Conservation (phyloP, 2,888 invertebrate genomes). For the Anorthoa munda region DNA sequence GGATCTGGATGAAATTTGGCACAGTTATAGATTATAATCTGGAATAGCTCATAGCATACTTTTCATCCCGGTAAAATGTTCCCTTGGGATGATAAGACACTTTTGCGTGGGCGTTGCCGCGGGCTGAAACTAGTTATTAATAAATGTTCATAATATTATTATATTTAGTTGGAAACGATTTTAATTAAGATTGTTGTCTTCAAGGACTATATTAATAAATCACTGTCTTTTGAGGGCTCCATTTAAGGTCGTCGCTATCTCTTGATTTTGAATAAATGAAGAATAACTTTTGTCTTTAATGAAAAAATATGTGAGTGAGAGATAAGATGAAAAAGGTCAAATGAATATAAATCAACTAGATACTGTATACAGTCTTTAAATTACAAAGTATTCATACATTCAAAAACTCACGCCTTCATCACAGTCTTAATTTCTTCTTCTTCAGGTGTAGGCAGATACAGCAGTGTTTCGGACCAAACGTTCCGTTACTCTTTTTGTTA, state of each 20-base stretch:
- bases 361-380: neutral
- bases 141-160: conserved; percentile 23
- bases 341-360: neutral
- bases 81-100: too few relatives aligned
- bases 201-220: conserved; percentile 41
- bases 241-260: conserved; percentile 15
- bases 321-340: neutral
- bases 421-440: too few relatives aligned
- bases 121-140: conserved; percentile 4
- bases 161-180: conserved; percentile 34
- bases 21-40: too few relatives aligned
- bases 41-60: too few relatives aligned
- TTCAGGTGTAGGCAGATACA: too few relatives aligned
- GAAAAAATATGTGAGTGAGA: neutral
- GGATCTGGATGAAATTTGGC: too few relatives aligned
- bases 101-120: too few relatives aligned
- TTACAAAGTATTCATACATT: too few relatives aligned
- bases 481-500: too few relatives aligned
- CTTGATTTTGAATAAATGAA: conserved; percentile 31
- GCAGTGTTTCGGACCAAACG: too few relatives aligned
- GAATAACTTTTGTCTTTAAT: neutral
- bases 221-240: conserved; percentile 32
- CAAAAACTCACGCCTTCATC: neutral
- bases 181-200: conserved; percentile 53
- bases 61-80: too few relatives aligned